phyloP scores from a whole-genome alignment of 2,797 vertebrate species.

The Cephalopachus bancanus region DNA sequence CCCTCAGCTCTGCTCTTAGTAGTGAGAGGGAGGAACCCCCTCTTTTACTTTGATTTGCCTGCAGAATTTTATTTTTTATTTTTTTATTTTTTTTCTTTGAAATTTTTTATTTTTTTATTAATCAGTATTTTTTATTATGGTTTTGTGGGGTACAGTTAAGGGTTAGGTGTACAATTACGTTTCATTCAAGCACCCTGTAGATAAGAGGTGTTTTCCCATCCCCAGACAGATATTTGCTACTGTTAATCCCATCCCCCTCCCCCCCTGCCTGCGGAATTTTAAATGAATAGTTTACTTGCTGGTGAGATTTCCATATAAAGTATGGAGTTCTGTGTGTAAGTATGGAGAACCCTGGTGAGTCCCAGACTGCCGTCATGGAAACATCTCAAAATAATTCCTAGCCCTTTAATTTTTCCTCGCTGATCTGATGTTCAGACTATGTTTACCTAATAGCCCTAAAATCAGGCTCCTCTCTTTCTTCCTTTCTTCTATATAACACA shows the following conservation, averaged over 20 bases:
- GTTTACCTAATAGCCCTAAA: neutral
- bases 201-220: too few species aligned
- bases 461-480: neutral
- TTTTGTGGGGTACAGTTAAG: too few species aligned
- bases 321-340: neutral
- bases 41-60: neutral
- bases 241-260: too few species aligned
- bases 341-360: conserved; percentile 6
- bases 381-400: conserved; percentile 30
- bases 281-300: conserved; percentile 35
- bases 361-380: neutral
- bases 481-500: neutral
- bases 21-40: neutral
- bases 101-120: too few species aligned
- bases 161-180: too few species aligned
- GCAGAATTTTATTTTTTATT: neutral
- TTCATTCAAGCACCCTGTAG: too few species aligned
- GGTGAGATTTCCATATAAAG: neutral
- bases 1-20: conserved; percentile 5
- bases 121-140: too few species aligned
- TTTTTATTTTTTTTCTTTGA: too few species aligned
- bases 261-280: neutral
- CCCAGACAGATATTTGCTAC: too few species aligned
- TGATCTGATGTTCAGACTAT: neutral
- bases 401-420: neutral